Base-by-base conservation (phyloP, 2,888 invertebrate genomes). In the Epirrhoe tristata region DNA sequence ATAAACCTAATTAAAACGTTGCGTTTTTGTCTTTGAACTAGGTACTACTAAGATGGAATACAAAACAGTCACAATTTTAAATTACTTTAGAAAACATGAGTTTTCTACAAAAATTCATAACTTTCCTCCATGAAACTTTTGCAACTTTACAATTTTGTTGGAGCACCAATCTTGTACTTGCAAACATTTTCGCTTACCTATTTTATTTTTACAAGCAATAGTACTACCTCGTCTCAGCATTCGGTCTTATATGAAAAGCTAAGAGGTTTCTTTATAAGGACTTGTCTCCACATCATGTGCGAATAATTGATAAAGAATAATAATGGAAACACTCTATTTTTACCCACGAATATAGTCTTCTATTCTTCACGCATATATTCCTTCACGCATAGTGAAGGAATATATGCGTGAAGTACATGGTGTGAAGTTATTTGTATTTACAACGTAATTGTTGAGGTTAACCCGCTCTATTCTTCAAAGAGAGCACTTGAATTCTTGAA, bases 131-230 rank as follows among this genome's bases (percentile, higher is more conserved):
- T 31, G 31, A 56, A 63, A 64, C 52, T 67, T 67, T 63, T 52
- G 63, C 60, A 61, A 64, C 46, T 61, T 55, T 36, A 64, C 64
- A 64, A 62, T 68, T 58, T 64, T 36, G 43, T n/a, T 5, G n/a
- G 51, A 63, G 59, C 32, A 52, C 62, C 63, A 63, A 62, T 66
- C 52, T 62, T 56, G 62, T 53, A 67, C 48, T 59, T n/a, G 36
- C 48, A 36, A 54, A 34, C 52, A 67, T 48, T 67, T 62, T 64
- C 60, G 51, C 61, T 61, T 64, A 64, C 67, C 43, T 48, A 63
- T 74, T 68, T 69, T 68, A 70, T 69, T 74, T 72, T 70, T 65
- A 70, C 67, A 56, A 61, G 57, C 34, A 58, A 60, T 43, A 51
- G 34, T 36, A 60, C 46, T 51, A 59, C 24, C 58, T 43, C 50